A percentile compares a stretch with the other conserved stretches of the same genome.
Conservation (phyloP, 1,140 invertebrate genomes). For the Eumeta japonica region DNA sequence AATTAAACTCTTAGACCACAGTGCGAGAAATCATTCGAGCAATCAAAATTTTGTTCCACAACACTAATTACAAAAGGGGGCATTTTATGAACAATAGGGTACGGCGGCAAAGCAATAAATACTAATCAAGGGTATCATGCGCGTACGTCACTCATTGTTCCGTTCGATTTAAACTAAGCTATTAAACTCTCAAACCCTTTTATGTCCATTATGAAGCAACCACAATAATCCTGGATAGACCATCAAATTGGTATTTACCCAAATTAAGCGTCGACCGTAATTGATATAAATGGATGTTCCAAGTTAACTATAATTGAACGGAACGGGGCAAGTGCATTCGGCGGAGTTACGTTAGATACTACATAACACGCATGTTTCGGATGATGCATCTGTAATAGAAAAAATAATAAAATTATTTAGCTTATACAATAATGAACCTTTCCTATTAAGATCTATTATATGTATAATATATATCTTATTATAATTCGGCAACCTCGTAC, state of each 20-base stretch:
- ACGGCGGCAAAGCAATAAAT: conserved; percentile 42
- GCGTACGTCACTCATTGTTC: conserved; percentile 11
- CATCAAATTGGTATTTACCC: conserved; percentile 52
- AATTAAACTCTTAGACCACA: neutral
- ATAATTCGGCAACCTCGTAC: no score
- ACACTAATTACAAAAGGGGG: no score
- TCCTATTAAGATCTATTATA: no score
- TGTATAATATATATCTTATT: no score
- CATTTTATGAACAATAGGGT: no score
- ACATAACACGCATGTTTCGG: no score
- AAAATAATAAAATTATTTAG: no score
- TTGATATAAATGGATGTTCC: conserved; percentile 52
- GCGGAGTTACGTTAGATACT: no score
- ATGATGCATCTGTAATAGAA: no score
- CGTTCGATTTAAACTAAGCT: conserved; percentile 22
- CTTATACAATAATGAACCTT: no score
- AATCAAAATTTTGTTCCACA: no score
- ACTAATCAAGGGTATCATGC: conserved; percentile 25
- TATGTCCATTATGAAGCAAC: conserved; percentile 18
- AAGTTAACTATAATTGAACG: conserved; percentile 42
- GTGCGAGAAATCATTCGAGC: neutral
- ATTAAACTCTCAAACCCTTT: conserved; percentile 43
- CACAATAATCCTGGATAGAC: conserved; percentile 28
- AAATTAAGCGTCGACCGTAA: conserved; percentile 44
- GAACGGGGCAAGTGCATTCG: conserved; percentile 3